Base-by-base conservation (phyloP, 1,140 invertebrate species). In the Brachionus koreanus region DNA sequence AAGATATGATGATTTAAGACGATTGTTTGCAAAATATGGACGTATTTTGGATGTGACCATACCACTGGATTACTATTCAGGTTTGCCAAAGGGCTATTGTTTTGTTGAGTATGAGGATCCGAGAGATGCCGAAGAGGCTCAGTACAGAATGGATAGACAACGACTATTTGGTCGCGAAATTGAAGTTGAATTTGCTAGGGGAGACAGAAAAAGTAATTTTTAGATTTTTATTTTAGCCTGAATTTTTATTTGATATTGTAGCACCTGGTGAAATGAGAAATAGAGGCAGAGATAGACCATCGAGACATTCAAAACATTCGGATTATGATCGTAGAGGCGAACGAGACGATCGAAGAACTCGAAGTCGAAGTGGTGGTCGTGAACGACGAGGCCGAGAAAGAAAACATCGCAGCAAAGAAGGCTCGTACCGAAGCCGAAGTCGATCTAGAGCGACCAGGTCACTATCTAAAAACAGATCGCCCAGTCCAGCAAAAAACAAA, bases 101-200 rank as follows among this genome's bases (percentile, higher is more conserved):
- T 90, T 90, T 83, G 86, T 90, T 72, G 89, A 90, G 84, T 90
- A 89, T 87, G 89, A 90, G 85, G 88, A 90, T 84, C 86, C 87
- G 23, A 83, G 89, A 77, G 90, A 90, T 87, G 90, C 90, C n/a
- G 89, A 90, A 86, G 89, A 90, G 86, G 90, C 90, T 4, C 84
- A 89, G 35, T 87, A 89, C 82, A 85, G 87, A 37, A 82, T 90
- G 74, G 89, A 90, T 83, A 84, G 88, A 82, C 85, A 86, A 12
- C 85, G 87, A 37, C 87, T 89, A 79, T 86, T 86, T 84, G 90
- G 90, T 5, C 83, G 89, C 67, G 89, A 90, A 79, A 84, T 90
- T 46, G 88, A 90, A 83, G 88, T 90, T 69, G 89, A 90, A 83
- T 90, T 90, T 86, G 90, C 90, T 13, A 87, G 89, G 86, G 90